Conservation (phyloP, 2,888 invertebrate genomes). For the Conchocele bisecta region DNA sequence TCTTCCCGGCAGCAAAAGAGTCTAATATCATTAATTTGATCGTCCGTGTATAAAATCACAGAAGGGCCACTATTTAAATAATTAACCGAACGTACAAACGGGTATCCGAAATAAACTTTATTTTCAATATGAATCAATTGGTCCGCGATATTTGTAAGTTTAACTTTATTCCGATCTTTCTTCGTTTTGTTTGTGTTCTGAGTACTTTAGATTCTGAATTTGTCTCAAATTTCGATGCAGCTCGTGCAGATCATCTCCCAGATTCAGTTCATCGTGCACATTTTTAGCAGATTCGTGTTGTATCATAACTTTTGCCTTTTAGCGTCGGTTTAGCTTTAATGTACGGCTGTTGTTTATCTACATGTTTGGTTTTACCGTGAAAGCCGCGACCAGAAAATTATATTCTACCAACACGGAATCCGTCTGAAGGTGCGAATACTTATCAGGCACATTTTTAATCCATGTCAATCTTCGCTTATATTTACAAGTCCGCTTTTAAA, state of each 20-base stretch:
- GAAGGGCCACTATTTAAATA: conserved; percentile 12
- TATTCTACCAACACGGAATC: conserved; percentile 12
- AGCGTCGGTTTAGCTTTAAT: neutral
- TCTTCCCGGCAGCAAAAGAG: conserved; percentile 11
- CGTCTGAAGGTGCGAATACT: neutral
- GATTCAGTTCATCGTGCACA: conserved; percentile 10
- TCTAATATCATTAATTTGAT: conserved; percentile 24
- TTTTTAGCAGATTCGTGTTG: conserved; percentile 10
- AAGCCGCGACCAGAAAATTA: neutral
- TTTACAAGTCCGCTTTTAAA: neutral
- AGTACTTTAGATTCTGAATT: conserved; percentile 19
- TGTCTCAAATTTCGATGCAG: conserved; percentile 21
- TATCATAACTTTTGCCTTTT: conserved; percentile 5
- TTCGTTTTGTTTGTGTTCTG: too few relatives aligned
- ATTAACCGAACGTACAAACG: conserved; percentile 1
- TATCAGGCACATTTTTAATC: conserved; percentile 12
- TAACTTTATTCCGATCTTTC: too few relatives aligned
- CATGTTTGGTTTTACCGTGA: conserved; percentile 1
- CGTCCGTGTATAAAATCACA: too few relatives aligned
- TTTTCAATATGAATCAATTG: conserved; percentile 13
- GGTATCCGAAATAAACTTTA: conserved; percentile 1
- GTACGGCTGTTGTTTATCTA: neutral
- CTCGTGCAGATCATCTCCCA: neutral
- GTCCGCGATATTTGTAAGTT: conserved; percentile 7
- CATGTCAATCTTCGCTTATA: conserved; percentile 17